These are phyloP conservation scores for Lepidonotus clava DNA, from an alignment of 2,888 invertebrate genomes.

Conservation along the genomic window DNA sequence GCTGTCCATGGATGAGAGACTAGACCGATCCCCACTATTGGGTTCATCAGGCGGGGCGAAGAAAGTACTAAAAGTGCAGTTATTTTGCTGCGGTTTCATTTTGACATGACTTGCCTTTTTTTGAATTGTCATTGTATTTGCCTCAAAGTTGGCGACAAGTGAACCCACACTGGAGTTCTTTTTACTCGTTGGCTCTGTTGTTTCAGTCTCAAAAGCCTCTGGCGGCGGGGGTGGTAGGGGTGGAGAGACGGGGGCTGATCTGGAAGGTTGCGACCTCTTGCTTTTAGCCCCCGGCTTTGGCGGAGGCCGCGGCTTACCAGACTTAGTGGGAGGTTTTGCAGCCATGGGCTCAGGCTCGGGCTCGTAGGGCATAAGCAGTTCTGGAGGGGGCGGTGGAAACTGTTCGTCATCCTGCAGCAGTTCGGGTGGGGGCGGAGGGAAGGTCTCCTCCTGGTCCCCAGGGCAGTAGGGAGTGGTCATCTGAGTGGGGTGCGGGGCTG, in stretches of 20 bases:
- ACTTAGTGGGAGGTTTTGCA: not conserved
- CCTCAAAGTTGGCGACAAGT: constrained; percentile 21
- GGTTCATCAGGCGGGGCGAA: constrained; percentile 8
- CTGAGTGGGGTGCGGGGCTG: not conserved
- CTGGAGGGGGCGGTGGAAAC: constrained; percentile 14
- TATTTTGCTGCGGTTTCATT: constrained; percentile 2
- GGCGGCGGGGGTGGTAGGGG: not conserved
- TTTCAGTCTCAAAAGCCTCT: too few relatives aligned
- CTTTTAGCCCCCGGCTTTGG: not conserved
- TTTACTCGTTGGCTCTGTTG: not conserved
- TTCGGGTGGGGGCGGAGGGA: constrained; percentile 34
- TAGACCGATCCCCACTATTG: constrained; percentile 17
- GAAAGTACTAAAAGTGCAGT: constrained; percentile 32
- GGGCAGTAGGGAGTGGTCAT: not conserved
- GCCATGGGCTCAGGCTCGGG: not conserved
- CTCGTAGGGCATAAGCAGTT: not conserved
- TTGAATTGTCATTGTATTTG: constrained; percentile 8
- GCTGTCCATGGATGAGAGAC: constrained; percentile 34
- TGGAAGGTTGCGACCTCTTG: not conserved
- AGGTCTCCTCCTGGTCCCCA: not conserved
- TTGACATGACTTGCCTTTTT: not conserved
- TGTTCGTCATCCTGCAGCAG: not conserved
- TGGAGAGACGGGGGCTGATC: not conserved
- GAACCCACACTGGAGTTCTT: not conserved
- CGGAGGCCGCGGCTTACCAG: not conserved